Conservation (phyloP, 2,113 vertebrate genomes). For the Pseudopodoces humilis region DNA sequence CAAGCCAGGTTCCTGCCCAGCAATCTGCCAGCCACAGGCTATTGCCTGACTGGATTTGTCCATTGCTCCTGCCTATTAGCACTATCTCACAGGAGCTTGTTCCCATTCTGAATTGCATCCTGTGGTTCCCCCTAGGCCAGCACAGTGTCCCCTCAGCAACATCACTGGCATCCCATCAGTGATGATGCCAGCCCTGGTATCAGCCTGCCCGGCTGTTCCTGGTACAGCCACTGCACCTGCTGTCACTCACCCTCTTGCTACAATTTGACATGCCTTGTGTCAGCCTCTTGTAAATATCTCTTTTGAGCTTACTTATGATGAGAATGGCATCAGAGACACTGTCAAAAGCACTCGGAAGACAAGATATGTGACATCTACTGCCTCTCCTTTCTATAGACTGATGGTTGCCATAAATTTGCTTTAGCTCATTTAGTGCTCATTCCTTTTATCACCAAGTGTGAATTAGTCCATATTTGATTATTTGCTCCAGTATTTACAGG, state of each 20-base stretch:
- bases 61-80: neutral
- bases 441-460: neutral
- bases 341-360: neutral
- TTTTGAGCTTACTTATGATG: neutral
- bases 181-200: neutral
- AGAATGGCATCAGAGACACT: neutral
- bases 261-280: neutral
- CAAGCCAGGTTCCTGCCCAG: neutral
- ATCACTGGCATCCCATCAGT: neutral
- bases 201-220: neutral
- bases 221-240: fast-evolving
- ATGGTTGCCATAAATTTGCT: neutral
- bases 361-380: neutral
- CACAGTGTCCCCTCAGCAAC: fast-evolving
- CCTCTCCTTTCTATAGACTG: neutral
- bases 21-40: neutral
- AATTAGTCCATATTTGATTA: neutral
- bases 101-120: neutral
- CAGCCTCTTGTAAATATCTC: neutral
- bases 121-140: neutral
- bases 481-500: neutral
- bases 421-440: neutral
- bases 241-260: neutral
- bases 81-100: neutral
- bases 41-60: neutral